Evolutionary conservation across 35 echinoderm and acorn worm genomes (phyloP), one percentile per base, ranked within the genome.

Genomic region (Ophioderma brevispina): DNA sequence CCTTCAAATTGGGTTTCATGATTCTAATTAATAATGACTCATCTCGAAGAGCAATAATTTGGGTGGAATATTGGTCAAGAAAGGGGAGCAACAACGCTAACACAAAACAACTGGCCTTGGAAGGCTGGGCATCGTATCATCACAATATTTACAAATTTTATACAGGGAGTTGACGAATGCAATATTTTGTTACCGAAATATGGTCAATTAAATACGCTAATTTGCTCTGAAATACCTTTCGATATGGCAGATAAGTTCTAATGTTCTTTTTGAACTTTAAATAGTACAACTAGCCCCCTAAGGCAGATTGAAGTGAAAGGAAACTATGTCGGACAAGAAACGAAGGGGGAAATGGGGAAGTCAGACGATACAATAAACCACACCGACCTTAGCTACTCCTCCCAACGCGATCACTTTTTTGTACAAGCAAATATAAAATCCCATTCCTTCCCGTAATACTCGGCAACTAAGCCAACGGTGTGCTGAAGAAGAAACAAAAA

Each of bases 361-460:
- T 46, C 28, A 70, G 59, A 70, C 59, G 59, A 70, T 70, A 70
- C 15, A 37, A 70, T n/a, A n/a, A 85, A 84, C 76, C 31, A 32
- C 42, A 59, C 93, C 46, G 56, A 95, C 93, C 93, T 95, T 95
- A 38, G 89, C 80, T 35, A 95, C 81, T 76, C 93, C 93, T 76
- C 93, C 93, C 36, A 90, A 56, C 78, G 93, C 82, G 38, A 77
- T 80, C 75, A 95, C 93, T 88, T 95, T 95, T 78, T 35, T 91
- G 81, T 95, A 95, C 77, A 95, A n/a, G 88, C 84, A 95, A 70
- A 85, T 95, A 95, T 79, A 95, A 86, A 77, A 91, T 89, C 84
- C 91, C 83, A 64, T 90, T 84, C 78, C 85, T 95, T 30, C 93
- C 88, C 32, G 78, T 79, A 90, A 95, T 80, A 43, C 59, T 91